Base-by-base conservation (phyloP, 2,113 vertebrate genomes). In the Mustela nigripes region DNA sequence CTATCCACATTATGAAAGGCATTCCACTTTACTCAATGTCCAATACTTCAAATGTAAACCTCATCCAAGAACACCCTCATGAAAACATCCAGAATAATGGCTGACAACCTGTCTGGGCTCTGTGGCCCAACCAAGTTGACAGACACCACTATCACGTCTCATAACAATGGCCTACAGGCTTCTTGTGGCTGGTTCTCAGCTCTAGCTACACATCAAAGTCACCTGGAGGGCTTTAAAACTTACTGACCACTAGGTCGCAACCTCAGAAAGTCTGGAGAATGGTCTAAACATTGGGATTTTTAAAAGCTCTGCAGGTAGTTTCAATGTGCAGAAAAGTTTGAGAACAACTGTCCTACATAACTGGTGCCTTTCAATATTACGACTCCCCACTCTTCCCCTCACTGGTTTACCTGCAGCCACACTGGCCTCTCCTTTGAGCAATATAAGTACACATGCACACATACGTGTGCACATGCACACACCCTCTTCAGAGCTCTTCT, bases 301-400 rank as follows among this genome's bases (percentile, higher is more conserved):
- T 31, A 45, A 73, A 88, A 93, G 21, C 9, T 45, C 87, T 89
- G 33, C 9, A 33, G 28, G 62, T 94, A 10, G 26, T 73, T 89
- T 89, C 86, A 71, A 86, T 1, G 1, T 45, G 39, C 39, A 86
- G 21, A 33, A 79, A 89, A 92, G 33, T 36, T 31, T 96, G 67
- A 82, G 12, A 91, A 67, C 18, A 9, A 91, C 11, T 74, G 24
- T 12, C 71, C 42, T 48, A 16, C 3, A 21, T 45, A 63, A 76
- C 1, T 1, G 5, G n/a, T 19, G 15, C 4, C 7, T 69, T 26
- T 6, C 1, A 67, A 7, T 31, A 69, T 65, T 39, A 12, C 26
- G 12, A 82, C 48, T 8, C 53, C 18, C 36, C 12, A 31, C 26
- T 53, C 63, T 19, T 12, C 45, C 62, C 45, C 11, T 96, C 56